Base-by-base conservation (phyloP, 1,140 invertebrate species). In the Araneus ventricosus region DNA sequence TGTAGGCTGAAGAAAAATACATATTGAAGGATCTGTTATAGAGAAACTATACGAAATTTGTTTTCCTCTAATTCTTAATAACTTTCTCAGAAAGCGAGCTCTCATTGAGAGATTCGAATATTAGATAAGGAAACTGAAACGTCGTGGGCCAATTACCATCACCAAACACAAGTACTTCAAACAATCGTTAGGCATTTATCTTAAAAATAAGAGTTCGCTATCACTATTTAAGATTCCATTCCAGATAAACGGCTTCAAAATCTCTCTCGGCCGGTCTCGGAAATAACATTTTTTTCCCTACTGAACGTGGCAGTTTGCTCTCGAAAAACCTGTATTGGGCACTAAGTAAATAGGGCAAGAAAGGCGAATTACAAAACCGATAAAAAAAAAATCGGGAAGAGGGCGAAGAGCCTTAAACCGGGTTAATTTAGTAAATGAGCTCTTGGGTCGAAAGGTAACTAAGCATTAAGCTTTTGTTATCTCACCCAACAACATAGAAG, bases 351-450 rank as follows among this genome's bases (percentile, higher is more conserved):
- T 87, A 61, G 85, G 85, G 34, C 85, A 87, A 87, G 37, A 87
- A 87, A 87, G 85, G 85, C 34, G 85, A 57, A 87, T 87, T 87
- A 61, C 27, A 84, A 84, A 52, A 30, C 82, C 82, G 82, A 84
- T 87, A 87, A 59, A 82, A n/a, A n/a, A n/a, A n/a, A 45, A n/a
- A 52, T 41, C 80, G 27, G n/a, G 39, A 22, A 45, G 27, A 87
- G 30, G 4, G 22, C 22, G 30, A 24, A 34, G 85, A 87, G 52
- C 22, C 85, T 45, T 84, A 59, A 87, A 87, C 57, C 57, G 63
- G 85, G 85, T 87, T 87, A 87, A 87, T 87, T 87, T 87, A 61
- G 27, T 37, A 87, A 87, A 87, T 87, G 63, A 61, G 85, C 59
- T 87, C 27, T 37, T 37, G 57, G 85, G 85, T 87, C 30, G 59